Evolutionary conservation across 1,140 invertebrate genomes (phyloP).

Genomic region (Tenebrio molitor): DNA sequence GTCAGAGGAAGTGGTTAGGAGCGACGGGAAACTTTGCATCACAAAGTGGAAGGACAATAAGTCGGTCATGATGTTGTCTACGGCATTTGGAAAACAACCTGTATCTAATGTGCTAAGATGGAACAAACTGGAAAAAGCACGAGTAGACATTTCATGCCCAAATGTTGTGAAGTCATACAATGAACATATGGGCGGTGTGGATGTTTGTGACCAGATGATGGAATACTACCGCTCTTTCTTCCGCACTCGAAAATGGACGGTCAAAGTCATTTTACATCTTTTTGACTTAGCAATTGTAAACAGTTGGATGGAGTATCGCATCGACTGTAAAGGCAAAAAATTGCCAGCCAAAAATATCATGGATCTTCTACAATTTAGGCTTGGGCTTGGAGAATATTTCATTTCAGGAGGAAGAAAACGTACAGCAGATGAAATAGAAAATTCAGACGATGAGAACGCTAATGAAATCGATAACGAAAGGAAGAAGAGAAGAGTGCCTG

Average conservation of each 20-base stretch:
- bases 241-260: slow-evolving; percentile 48
- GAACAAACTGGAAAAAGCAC: slow-evolving; percentile 28
- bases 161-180: slow-evolving; percentile 40
- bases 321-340: background rate
- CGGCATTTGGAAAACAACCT: slow-evolving; percentile 22
- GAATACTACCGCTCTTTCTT: slow-evolving; percentile 49
- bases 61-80: slow-evolving; percentile 41
- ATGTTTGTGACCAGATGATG: slow-evolving; percentile 46
- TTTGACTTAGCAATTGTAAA: slow-evolving; percentile 51
- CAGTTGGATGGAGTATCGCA: slow-evolving; percentile 43
- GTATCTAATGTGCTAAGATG: slow-evolving; percentile 35
- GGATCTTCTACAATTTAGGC: background rate
- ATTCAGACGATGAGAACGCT: background rate
- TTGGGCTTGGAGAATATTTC: background rate
- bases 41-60: slow-evolving; percentile 52
- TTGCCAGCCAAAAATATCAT: background rate
- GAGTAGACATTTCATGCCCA: slow-evolving; percentile 29
- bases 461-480: background rate
- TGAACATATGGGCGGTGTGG: slow-evolving; percentile 44
- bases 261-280: slow-evolving; percentile 51
- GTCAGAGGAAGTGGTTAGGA: slow-evolving; percentile 32
- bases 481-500: background rate
- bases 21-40: background rate
- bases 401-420: background rate
- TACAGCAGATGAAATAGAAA: background rate